Evolutionary conservation across 2,797 vertebrate species (phyloP), one percentile per base, ranked within the genome.

Genomic region (Rhinella marina): DNA sequence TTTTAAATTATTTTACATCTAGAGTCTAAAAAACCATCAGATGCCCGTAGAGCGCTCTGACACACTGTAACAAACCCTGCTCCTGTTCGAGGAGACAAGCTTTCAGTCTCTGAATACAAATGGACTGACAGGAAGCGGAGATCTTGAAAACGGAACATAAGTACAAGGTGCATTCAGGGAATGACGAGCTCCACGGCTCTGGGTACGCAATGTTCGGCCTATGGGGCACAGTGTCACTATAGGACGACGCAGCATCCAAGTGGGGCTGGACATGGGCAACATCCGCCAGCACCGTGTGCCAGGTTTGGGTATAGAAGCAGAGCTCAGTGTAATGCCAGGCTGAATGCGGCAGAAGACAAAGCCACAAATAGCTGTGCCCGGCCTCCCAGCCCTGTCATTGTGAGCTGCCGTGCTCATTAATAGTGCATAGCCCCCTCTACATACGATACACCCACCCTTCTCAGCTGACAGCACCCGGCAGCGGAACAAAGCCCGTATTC

Each of bases 401-500:
- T 29, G 64, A 25, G 48, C 59, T 12, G 72, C 48, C 50, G 4
- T 25, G 86, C 88, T 92, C 94, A 96, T 95, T 94, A 96, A 96
- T 95, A 90, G 94, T 97, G 94, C 94, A 96, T 92, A 76, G 90
- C 25, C 75, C 72, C 77, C 87, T 85, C 6, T 88, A 92, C 92
- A 97, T 91, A 91, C 88, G 96, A 97, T 94, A 94, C 84, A 0
- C 86, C 25, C 75, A 59, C 86, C 66, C 66, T 54, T 88, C 92
- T 94, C 92, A 25, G 50, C 91, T 91, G 85, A 88, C 90, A 93
- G 87, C 75, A 0, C 50, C 9, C 0, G 0, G 88, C 32, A 27
- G 68, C 66, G 64, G 7, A 41, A 1, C 0, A 2, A 19, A 79
- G 64, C 87, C 6, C 23, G 64, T 54, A 77, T 81, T 41, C 86